Base-by-base conservation (phyloP, 2,797 vertebrate genomes). In the Taeniopygia guttata region DNA sequence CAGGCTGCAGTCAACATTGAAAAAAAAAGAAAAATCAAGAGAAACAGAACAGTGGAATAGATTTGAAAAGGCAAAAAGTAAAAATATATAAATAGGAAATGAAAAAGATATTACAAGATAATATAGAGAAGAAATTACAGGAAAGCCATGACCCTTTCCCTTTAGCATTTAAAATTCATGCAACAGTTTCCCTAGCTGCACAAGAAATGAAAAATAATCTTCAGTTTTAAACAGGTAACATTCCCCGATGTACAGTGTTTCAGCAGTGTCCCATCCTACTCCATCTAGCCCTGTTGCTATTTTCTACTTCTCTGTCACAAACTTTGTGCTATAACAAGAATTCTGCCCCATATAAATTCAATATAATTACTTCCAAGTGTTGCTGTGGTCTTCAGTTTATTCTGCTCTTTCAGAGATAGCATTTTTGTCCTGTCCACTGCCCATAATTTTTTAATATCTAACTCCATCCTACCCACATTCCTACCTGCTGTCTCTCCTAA, bases 11-110 rank as follows among this genome's bases (percentile, higher is more conserved):
- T 19, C n/a, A 46, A 30, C 66, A 63, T 4, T 54, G 29, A 55
- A 82, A 91, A 86, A 86, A 19, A 12, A 84, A 83, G n/a, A 2
- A 42, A 80, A 87, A 80, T 20, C 4, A 16, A 82, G 40, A 73
- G 62, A 70, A 69, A 87, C 11, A 54, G 64, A 92, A 40, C 26
- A 34, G 18, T 49, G 25, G 25, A 46, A 73, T 63, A 67, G 6
- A 82, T 74, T 21, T 84, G 23, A 42, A 95, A 79, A 79, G 11
- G 30, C 13, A 70, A 76, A 46, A 66, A 63, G 5, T 49, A 87
- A 92, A 95, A 84, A 83, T 75, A 29, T 42, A 66, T 80, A 88
- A 86, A 52, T 79, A 89, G 45, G 38, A 93, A 93, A 83, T 38
- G 2, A 89, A 94, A 76, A 4, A 84, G 2, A 32, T 72, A 64